Conservation (phyloP, 2,888 invertebrate species). For the Synergus itoensis region DNA sequence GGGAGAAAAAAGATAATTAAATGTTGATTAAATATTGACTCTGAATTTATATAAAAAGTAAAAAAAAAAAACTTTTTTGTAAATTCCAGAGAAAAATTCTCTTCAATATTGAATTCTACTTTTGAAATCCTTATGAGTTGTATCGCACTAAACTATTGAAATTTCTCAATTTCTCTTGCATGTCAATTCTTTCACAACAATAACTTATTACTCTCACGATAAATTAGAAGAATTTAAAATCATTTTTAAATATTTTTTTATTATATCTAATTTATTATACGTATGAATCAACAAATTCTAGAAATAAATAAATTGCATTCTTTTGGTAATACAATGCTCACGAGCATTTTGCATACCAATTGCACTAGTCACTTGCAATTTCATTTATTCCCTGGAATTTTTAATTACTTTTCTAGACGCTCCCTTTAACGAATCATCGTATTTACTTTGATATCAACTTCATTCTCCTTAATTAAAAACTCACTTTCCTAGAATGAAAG, state of each 20-base stretch:
- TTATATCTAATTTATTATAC: neutral
- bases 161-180: slow-evolving; percentile 14
- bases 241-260: slow-evolving; percentile 4
- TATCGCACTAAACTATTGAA: neutral
- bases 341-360: neutral
- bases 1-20: slow-evolving; percentile 17
- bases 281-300: neutral
- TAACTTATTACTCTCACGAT: neutral
- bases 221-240: neutral
- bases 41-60: neutral
- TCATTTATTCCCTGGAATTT: slow-evolving; percentile 10
- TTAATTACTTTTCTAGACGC: slow-evolving; percentile 6
- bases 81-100: neutral
- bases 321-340: neutral
- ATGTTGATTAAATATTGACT: neutral
- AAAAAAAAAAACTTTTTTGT: neutral
- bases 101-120: neutral
- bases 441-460: neutral
- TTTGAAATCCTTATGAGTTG: neutral
- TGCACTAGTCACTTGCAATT: slow-evolving; percentile 14
- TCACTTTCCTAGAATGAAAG: neutral
- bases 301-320: neutral
- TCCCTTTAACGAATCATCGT: neutral
- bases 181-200: neutral
- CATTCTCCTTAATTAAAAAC: neutral